phyloP scores from a whole-genome alignment of 1,140 invertebrate species.

The Cherax destructor region DNA sequence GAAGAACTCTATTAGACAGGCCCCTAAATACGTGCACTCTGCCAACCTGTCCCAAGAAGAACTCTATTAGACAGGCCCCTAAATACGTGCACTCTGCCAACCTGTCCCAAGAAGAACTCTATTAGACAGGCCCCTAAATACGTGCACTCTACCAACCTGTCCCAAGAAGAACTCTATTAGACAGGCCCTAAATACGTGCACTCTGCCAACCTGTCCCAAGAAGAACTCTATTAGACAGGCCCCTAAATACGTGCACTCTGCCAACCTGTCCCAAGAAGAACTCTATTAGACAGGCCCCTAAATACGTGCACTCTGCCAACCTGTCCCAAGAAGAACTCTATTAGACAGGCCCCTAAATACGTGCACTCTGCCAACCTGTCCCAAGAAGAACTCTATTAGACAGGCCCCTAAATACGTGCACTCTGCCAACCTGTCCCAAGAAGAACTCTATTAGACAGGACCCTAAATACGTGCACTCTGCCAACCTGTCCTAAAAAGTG shows the following conservation, averaged over 20 bases:
- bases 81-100: conserved; percentile 74
- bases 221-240: too few species aligned
- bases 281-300: too few species aligned
- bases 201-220: conserved; percentile 71
- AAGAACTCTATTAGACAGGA: too few species aligned
- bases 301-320: conserved; percentile 74
- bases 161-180: too few species aligned
- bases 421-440: conserved; percentile 71
- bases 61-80: too few species aligned
- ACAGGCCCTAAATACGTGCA: conserved; percentile 72
- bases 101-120: too few species aligned
- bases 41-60: too few species aligned
- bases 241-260: conserved; percentile 73
- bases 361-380: conserved; percentile 74
- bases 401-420: conserved; percentile 72
- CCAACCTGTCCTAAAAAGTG: conserved; percentile 67
- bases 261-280: conserved; percentile 67
- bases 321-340: too few species aligned
- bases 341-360: conserved; percentile 44
- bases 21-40: too few species aligned
- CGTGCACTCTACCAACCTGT: conserved; percentile 74
- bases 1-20: too few species aligned
- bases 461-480: conserved; percentile 73
- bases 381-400: too few species aligned
- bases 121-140: conserved; percentile 36